Base-by-base conservation (phyloP, 1,140 invertebrate species). In the Brachionus rotundiformis region DNA sequence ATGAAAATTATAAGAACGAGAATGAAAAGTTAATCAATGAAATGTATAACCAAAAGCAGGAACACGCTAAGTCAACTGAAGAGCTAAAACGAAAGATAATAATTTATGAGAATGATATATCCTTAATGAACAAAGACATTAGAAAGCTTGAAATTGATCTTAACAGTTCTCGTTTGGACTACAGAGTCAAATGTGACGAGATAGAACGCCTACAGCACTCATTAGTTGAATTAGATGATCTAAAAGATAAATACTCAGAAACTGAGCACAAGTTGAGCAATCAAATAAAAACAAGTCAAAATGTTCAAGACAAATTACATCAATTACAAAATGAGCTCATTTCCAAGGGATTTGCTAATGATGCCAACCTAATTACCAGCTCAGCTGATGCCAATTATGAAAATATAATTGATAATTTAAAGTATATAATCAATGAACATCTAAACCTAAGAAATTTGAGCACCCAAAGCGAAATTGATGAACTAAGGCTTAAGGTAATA, bases 301-400 rank as follows among this genome's bases (percentile, higher is more conserved):
- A 44, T 44, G 39, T 73, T 44, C 68, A 73, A 73, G 68, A 73
- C 4, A 73, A 73, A 23, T 41, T 73, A 73, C 33, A 73, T 73
- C 68, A 73, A 73, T 23, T 73, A 27, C 68, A 73, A 25, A 73
- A 73, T 27, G 68, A 73, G n/a, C 68, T 73, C 25, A 73, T 73
- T 25, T 73, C 68, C 3, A 73, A 73, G 25, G 68, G 68, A 19
- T 16, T 73, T 25, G 23, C 68, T 73, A 41, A 73, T 73, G 68
- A 73, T 39, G 36, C 68, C 11, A 73, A 73, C 25, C 27, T 73
- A 11, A 73, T 44, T 44, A 11, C 36, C 23, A 73, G 25, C 44
- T 73, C 39, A 27, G 27, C 36, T 47, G 68, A 73, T 31, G 7
- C 68, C 6, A 73, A 41, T 25, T 73, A 73, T 73, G 68, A 73